phyloP scores from a whole-genome alignment of 2,113 vertebrate genomes.

The Callionymus lyra region DNA sequence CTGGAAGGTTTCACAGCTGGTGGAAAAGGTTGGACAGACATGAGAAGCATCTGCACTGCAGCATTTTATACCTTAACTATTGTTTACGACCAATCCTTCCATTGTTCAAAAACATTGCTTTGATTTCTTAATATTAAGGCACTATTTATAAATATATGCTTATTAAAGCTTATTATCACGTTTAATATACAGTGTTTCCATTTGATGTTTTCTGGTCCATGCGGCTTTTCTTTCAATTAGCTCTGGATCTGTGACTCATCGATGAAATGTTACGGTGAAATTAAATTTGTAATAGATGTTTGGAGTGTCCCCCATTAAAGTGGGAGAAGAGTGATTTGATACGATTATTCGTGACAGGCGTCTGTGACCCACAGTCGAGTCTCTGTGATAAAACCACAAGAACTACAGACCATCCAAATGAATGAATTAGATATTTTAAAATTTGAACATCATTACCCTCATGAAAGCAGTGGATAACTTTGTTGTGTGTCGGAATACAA shows the following conservation, averaged over 20 bases:
- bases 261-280: conserved; percentile 51
- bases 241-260: conserved; percentile 45
- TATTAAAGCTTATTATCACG: no score
- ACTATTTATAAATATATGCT: no score
- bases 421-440: no score
- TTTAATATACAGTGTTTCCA: no score
- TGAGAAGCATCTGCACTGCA: conserved; percentile 22
- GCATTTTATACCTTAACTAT: conserved; percentile 9
- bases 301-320: conserved; percentile 49
- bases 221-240: conserved; percentile 53
- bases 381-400: background rate
- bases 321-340: conserved; percentile 32
- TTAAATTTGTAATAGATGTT: conserved; percentile 45
- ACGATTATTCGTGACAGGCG: conserved; percentile 37
- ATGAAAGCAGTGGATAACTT: no score
- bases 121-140: no score
- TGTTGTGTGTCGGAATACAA: no score
- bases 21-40: conserved; percentile 30
- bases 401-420: no score
- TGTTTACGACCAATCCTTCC: no score
- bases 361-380: background rate
- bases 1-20: conserved; percentile 24
- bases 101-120: no score
- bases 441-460: no score
- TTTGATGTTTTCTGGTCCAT: background rate